Percentiles rank a stretch among this genome's conserved stretches.
Conservation (phyloP, 1,140 invertebrate genomes). For the Atta texana region DNA sequence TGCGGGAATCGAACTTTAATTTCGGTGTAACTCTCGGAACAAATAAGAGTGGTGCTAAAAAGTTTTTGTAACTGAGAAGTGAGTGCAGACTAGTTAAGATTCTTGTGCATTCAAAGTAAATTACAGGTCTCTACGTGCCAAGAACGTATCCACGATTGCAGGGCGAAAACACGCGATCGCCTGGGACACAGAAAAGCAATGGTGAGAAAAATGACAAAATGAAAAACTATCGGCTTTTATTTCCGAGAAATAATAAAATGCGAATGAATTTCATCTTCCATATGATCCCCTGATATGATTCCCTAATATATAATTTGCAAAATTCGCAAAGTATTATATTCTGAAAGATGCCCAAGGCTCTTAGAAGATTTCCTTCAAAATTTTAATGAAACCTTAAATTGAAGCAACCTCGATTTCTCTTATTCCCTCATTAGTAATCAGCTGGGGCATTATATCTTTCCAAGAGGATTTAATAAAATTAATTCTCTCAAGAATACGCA, state of each 20-base stretch:
- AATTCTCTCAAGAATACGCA: not conserved
- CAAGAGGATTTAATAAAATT: not conserved
- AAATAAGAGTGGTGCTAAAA: slow-evolving; percentile 37
- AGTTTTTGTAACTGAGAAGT: slow-evolving; percentile 10
- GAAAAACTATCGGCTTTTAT: not conserved
- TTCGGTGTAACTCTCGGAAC: slow-evolving; percentile 7
- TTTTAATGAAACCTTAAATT: slow-evolving; percentile 20
- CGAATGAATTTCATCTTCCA: not conserved
- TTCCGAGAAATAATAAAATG: not conserved
- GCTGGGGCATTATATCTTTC: not conserved
- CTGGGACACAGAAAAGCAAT: not conserved
- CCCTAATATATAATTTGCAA: not conserved
- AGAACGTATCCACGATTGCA: not conserved
- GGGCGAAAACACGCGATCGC: not conserved
- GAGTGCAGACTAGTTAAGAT: not conserved
- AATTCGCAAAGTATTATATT: not conserved
- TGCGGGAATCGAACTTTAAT: slow-evolving; percentile 46
- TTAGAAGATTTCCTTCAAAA: not conserved
- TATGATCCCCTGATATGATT: not conserved
- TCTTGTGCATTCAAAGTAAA: slow-evolving; percentile 18
- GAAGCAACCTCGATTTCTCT: not conserved
- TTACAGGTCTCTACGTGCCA: not conserved
- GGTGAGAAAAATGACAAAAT: not conserved
- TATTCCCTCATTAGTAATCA: slow-evolving; percentile 12
- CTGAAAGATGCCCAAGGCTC: not conserved